A percentile compares a stretch with the other conserved stretches of the same genome.
phyloP scores from a whole-genome alignment of 1,140 invertebrate species.

The Glossosoma conforme region DNA sequence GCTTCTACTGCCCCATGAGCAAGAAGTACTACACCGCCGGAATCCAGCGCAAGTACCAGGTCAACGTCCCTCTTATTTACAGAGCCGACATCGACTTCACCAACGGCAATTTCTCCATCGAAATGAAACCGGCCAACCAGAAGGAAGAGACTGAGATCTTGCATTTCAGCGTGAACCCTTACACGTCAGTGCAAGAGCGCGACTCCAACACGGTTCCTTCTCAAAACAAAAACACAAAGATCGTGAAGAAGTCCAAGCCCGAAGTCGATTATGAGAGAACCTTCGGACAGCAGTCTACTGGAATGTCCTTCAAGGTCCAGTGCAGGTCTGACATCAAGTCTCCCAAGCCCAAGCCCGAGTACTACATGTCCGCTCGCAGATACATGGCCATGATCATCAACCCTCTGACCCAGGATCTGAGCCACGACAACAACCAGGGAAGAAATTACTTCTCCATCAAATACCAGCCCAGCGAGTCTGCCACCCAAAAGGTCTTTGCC shows the following conservation, averaged over 20 bases:
- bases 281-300: constrained; percentile 39
- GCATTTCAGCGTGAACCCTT: constrained; percentile 55
- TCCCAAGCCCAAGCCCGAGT: constrained; percentile 32
- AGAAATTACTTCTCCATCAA: constrained; percentile 1
- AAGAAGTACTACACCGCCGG: constrained; percentile 54
- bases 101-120: constrained; percentile 41
- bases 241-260: constrained; percentile 37
- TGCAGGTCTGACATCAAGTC: constrained; percentile 47
- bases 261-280: constrained; percentile 35
- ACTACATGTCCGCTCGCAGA: constrained; percentile 40
- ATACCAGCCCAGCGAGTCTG: constrained; percentile 12
- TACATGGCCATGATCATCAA: constrained; percentile 1
- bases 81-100: constrained; percentile 43
- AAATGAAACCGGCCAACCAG: constrained; percentile 44
- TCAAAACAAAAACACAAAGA: constrained; percentile 39
- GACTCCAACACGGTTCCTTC: constrained; percentile 45
- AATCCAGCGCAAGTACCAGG: constrained; percentile 52
- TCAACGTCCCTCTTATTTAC: constrained; percentile 49
- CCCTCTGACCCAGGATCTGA: constrained; percentile 21
- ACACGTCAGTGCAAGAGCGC: constrained; percentile 52
- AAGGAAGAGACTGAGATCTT: constrained; percentile 48
- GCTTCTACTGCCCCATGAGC: constrained; percentile 59
- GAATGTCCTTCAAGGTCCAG: constrained; percentile 47
- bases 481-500: constrained; percentile 9
- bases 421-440: neutral